phyloP scores from a whole-genome alignment of 1,140 invertebrate genomes.

The Drusus annulatus region DNA sequence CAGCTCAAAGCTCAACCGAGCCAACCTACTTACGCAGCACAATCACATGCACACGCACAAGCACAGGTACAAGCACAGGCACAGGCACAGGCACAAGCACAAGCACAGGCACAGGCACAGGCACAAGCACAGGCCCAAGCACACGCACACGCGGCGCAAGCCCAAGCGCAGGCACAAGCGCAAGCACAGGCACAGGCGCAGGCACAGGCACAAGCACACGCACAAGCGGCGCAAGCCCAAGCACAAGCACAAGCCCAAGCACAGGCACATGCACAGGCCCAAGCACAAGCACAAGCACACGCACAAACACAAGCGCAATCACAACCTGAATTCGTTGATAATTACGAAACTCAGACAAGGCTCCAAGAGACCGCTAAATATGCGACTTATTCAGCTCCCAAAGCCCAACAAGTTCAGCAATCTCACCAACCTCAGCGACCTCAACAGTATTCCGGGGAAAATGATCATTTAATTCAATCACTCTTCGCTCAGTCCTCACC shows the following conservation, averaged over 20 bases:
- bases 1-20: slow-evolving; percentile 48
- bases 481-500: slow-evolving; percentile 44
- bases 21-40: slow-evolving; percentile 35
- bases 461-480: slow-evolving; percentile 52
- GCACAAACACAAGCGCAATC: too few relatives aligned
- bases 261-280: too few relatives aligned
- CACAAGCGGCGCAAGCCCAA: too few relatives aligned
- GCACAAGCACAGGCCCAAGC: too few relatives aligned
- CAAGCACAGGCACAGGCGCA: too few relatives aligned
- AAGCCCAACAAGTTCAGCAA: slow-evolving; percentile 45
- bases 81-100: too few relatives aligned
- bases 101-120: too few relatives aligned
- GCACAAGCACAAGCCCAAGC: slow-evolving; percentile 42
- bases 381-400: slow-evolving; percentile 48
- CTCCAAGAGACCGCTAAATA: slow-evolving; percentile 40
- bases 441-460: slow-evolving; percentile 46
- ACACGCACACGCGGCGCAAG: slow-evolving; percentile 32
- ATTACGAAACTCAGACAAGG: slow-evolving; percentile 50
- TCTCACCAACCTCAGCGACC: slow-evolving; percentile 48
- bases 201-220: too few relatives aligned
- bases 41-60: not conserved
- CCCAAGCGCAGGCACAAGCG: not conserved
- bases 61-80: too few relatives aligned
- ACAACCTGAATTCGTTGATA: slow-evolving; percentile 41
- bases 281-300: too few relatives aligned